Percentiles rank a stretch among this genome's conserved stretches.
Conservation (phyloP, 2,113 vertebrate genomes). For the Microtus oregoni region DNA sequence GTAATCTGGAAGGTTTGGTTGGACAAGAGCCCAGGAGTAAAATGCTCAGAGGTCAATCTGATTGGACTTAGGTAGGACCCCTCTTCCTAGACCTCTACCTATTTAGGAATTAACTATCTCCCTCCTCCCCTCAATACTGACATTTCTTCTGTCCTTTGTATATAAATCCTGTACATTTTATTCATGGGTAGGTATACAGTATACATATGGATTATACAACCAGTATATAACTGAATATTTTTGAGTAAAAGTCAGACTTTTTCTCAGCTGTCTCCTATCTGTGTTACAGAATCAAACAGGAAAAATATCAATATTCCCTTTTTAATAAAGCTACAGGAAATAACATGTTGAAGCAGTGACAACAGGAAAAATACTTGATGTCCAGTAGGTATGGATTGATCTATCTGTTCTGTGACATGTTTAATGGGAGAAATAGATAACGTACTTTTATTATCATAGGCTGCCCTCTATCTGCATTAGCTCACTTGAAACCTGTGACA, state of each 20-base stretch:
- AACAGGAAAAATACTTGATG: neutral
- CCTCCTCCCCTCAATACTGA: neutral
- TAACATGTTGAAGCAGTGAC: neutral
- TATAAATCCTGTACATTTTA: conserved; percentile 7
- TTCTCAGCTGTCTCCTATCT: neutral
- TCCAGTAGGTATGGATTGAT: neutral
- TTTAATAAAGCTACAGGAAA: conserved; percentile 22
- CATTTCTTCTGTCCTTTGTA: conserved; percentile 20
- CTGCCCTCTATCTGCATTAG: neutral
- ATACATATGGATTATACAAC: neutral
- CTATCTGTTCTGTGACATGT: neutral
- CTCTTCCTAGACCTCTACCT: neutral
- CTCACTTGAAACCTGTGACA: neutral
- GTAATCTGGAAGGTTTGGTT: neutral
- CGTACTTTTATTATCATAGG: neutral
- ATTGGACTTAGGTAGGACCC: neutral
- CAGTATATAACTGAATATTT: neutral
- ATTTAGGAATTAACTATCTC: neutral
- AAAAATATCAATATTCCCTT: neutral
- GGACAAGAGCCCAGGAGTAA: neutral
- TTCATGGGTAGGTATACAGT: neutral
- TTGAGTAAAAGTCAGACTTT: neutral
- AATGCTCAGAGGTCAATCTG: neutral
- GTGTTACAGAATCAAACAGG: neutral
- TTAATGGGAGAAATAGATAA: neutral